A percentile compares a stretch with the other conserved stretches of the same genome.
Conservation (phyloP, 2,797 vertebrate genomes). For the Gephyroberyx darwinii region DNA sequence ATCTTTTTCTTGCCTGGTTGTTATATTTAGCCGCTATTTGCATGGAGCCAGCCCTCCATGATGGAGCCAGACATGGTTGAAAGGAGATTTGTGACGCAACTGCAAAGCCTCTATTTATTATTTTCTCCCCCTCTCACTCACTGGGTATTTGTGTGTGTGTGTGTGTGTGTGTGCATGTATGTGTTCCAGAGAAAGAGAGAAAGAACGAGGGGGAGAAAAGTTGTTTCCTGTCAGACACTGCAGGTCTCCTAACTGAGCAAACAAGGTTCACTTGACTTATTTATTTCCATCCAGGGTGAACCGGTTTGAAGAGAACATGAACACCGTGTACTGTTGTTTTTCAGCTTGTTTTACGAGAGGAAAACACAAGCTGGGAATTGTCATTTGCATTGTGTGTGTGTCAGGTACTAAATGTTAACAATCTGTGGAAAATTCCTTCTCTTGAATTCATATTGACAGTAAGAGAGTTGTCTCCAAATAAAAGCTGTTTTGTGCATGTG, state of each 20-base stretch:
- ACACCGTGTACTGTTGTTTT: background rate
- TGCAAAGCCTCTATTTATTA: background rate
- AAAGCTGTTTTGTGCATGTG: too few relatives aligned
- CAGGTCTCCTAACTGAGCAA: background rate
- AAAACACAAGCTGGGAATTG: background rate
- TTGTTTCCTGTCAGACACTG: background rate
- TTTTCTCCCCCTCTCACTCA: background rate
- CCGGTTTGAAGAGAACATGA: constrained; percentile 1
- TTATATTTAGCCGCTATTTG: too few relatives aligned
- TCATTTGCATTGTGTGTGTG: too few relatives aligned
- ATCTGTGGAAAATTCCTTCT: too few relatives aligned
- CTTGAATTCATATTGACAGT: too few relatives aligned
- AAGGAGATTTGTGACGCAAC: too few relatives aligned
- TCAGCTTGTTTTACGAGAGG: background rate
- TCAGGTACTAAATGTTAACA: too few relatives aligned
- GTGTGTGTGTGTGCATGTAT: background rate
- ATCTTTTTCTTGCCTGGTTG: too few relatives aligned
- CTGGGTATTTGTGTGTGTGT: constrained; percentile 2
- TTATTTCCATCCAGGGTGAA: background rate
- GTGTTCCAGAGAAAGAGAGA: background rate
- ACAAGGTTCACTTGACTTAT: constrained; percentile 1
- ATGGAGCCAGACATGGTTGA: too few relatives aligned
- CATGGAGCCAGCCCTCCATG: too few relatives aligned
- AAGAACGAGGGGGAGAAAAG: background rate
- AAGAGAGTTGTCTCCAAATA: too few relatives aligned